Conservation (phyloP, 2,797 vertebrate genomes). For the Epinephelus awoara region DNA sequence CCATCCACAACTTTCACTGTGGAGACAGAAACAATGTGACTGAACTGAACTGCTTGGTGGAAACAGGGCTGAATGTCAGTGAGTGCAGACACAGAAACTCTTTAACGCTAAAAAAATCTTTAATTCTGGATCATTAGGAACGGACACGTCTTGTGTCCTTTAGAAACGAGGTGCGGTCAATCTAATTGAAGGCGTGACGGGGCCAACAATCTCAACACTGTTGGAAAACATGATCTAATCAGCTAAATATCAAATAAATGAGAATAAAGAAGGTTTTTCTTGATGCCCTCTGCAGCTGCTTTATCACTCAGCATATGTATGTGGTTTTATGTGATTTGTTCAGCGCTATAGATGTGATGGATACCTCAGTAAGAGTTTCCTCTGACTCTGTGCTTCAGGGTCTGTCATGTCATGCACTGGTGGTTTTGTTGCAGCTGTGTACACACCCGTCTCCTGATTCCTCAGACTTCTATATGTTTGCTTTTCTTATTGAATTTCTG, state of each 20-base stretch:
- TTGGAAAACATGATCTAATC: background rate
- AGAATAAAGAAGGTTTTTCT: too few relatives aligned
- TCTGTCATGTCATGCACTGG: background rate
- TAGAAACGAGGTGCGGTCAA: rapidly evolving
- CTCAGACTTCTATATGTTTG: conserved; percentile 1
- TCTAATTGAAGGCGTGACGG: rapidly evolving
- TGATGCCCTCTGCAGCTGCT: too few relatives aligned
- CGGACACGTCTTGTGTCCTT: background rate
- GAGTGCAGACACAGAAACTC: rapidly evolving
- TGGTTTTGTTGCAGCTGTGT: conserved; percentile 36
- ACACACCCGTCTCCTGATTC: background rate
- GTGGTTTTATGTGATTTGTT: background rate
- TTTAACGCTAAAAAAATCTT: background rate
- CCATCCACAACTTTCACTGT: too few relatives aligned
- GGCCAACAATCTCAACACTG: background rate
- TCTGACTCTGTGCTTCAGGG: background rate
- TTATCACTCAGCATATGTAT: background rate
- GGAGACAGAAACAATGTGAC: too few relatives aligned
- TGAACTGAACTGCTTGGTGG: too few relatives aligned
- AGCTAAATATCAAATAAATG: too few relatives aligned
- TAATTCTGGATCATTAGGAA: background rate
- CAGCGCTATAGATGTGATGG: too few relatives aligned
- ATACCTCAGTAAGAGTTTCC: background rate
- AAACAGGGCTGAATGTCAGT: too few relatives aligned
- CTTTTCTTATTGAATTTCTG: background rate